Base-by-base conservation (phyloP, 2,797 vertebrate genomes). In the Selene dorsalis region DNA sequence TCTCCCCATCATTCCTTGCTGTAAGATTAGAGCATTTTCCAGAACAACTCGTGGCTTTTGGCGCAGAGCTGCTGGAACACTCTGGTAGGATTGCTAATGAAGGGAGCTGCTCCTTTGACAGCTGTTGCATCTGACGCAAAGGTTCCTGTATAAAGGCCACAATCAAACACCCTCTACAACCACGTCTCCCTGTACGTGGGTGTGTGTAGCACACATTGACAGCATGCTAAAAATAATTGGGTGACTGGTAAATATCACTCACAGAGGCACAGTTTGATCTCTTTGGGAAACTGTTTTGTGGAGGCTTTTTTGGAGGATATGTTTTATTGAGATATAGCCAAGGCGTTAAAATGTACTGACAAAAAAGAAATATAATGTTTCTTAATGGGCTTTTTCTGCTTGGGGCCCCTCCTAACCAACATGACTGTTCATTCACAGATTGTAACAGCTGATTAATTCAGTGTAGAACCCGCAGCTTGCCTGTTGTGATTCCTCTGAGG, bases 21-120 rank as follows among this genome's bases (percentile, higher is more conserved):
- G 91, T 85, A 92, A 94, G 92, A 94, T 94, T 94, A 94, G 84
- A 93, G 84, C 77, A 47, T 93, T 93, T 93, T 94, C 83, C 83
- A 86, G 83, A 88, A 86, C 87, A 90, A 91, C 89, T 92, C 88
- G 90, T 92, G 89, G 89, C 86, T 91, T 88, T 90, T 83, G 79
- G 86, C 77, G 59, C 67, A 65, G 82, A 85, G 89, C 82, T 85
- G 80, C 88, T 86, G 83, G 84, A 92, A 92, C 85, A 89, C 87
- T 92, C 83, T 73, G 84, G 90, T 89, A 81, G 86, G 91, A 89
- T 89, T 91, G 86, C 88, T 94, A 93, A 94, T 93, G 92, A 95
- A 91, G 87, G 90, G 89, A 84, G 84, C 87, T 90, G 84, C 83
- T 88, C 89, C 87, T 94, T 92, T 93, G 92, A 93, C 92, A 94